Conservation (phyloP, 2,888 invertebrate genomes). For the Trypoxylon attenuatum region DNA sequence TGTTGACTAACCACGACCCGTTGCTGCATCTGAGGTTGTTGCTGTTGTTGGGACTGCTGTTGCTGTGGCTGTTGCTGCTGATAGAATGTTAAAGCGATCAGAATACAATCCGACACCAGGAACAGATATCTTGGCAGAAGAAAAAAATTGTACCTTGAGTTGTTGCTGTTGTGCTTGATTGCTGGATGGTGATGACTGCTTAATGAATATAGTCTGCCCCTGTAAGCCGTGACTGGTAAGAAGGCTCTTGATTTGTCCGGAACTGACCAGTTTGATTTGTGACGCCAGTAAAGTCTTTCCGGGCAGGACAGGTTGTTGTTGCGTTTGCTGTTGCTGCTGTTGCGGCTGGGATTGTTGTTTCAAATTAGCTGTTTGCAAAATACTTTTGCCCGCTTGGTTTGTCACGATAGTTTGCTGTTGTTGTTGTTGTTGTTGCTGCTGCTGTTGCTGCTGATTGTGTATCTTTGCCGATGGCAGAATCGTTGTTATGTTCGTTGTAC, state of each 20-base stretch:
- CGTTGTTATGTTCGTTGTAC: constrained; percentile 70
- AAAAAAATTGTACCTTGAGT: constrained; percentile 68
- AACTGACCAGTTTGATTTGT: constrained; percentile 72
- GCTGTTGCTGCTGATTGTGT: constrained; percentile 60
- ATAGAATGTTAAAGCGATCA: not conserved
- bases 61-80: constrained; percentile 67
- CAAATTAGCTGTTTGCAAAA: constrained; percentile 64
- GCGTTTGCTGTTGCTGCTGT: constrained; percentile 53
- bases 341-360: constrained; percentile 61
- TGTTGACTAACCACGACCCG: constrained; percentile 65
- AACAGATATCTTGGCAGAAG: not conserved
- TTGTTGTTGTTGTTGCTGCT: constrained; percentile 54
- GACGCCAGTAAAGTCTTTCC: constrained; percentile 71
- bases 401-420: constrained; percentile 59
- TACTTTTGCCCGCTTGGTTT: constrained; percentile 64
- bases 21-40: constrained; percentile 62
- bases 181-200: constrained; percentile 67
- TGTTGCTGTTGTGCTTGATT: constrained; percentile 71
- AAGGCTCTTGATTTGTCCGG: constrained; percentile 72
- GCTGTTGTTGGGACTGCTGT: constrained; percentile 73
- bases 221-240: constrained; percentile 71
- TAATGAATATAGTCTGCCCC: constrained; percentile 72
- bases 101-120: too few species aligned
- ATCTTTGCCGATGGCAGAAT: constrained; percentile 75
- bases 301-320: constrained; percentile 66